Evolutionary conservation across 2,888 invertebrate species (phyloP), one percentile per base, ranked within the genome.

Genomic region (Ectropis crepuscularia): DNA sequence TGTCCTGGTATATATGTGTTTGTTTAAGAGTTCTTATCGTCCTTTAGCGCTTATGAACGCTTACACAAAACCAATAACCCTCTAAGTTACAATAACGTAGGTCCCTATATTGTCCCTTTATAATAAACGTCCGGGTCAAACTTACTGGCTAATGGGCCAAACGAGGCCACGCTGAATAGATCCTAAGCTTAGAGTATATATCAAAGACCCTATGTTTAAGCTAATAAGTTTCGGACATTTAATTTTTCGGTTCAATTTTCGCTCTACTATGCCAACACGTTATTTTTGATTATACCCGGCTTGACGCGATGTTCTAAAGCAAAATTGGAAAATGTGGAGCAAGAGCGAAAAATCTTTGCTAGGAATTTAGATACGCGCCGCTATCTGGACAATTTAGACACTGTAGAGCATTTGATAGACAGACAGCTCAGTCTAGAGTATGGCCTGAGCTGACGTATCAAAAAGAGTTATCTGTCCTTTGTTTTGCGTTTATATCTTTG

Each of bases 21-120:
- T 46, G 46, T 16, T 28, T 5, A 46, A 46, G 16, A 16, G 16
- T 9, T 16, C 46, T 16, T 46, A 9, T 46, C 9, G 16, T 16
- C 12, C 16, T 5, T 47, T 28, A 48, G 48, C 41, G 9, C 41
- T 41, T 9, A 41, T 49, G 11, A 11, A 38, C 28, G 43, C n/a
- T 42, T 43, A 53, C 28, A 42, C 28, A 42, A 41, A 53, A 53
- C 49, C 49, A 49, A 49, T 49, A 49, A 49, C 49, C 11, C 49
- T 12, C 38, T 49, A 10, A 49, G 38, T 49, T 38, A 49, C 5
- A 49, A 38, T 38, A 49, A 49, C 38, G 11, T 49, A 49, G 49
- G 11, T 11, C 11, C 9, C 38, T 49, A 37, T 37, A 37, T 38
- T 38, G 7, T 38, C 49, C 49, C 38, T 49, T 28, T 11, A 49